These are phyloP conservation scores for Pseudoatta argentina DNA, from an alignment of 1,140 invertebrate species.

Conservation along the genomic window DNA sequence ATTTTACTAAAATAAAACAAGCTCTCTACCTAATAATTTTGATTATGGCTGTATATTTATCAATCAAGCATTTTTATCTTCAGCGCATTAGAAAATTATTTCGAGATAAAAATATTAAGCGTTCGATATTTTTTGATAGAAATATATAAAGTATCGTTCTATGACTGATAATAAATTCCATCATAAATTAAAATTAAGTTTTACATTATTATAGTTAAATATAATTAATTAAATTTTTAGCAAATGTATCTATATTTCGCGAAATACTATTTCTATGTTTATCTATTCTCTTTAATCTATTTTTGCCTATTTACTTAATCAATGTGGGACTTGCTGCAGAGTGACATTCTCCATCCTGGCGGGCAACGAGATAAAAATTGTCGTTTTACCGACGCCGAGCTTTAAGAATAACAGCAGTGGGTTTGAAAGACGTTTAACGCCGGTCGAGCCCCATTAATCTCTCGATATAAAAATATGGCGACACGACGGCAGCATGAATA, in stretches of 20 bases:
- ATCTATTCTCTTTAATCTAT: not conserved
- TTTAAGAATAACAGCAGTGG: slow-evolving; percentile 56
- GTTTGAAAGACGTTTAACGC: slow-evolving; percentile 61
- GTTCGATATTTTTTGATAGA: not conserved
- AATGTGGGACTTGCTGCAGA: not conserved
- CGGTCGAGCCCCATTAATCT: slow-evolving; percentile 57
- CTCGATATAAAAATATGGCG: slow-evolving; percentile 59
- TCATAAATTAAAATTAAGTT: not conserved
- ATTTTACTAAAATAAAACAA: not conserved
- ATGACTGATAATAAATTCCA: not conserved
- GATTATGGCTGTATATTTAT: not conserved
- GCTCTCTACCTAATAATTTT: no score
- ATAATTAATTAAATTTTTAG: not conserved
- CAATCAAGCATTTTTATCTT: not conserved
- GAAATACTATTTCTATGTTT: not conserved
- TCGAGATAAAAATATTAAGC: not conserved
- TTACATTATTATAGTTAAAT: not conserved
- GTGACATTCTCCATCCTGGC: slow-evolving; percentile 14
- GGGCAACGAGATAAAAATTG: slow-evolving; percentile 53
- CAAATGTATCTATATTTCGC: not conserved
- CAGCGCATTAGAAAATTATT: not conserved
- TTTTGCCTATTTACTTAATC: slow-evolving; percentile 4
- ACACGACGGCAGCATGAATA: slow-evolving; percentile 62
- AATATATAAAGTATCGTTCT: not conserved
- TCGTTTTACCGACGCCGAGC: slow-evolving; percentile 36